phyloP scores from a whole-genome alignment of 2,888 invertebrate species.

The Macrosiphum euphorbiae region DNA sequence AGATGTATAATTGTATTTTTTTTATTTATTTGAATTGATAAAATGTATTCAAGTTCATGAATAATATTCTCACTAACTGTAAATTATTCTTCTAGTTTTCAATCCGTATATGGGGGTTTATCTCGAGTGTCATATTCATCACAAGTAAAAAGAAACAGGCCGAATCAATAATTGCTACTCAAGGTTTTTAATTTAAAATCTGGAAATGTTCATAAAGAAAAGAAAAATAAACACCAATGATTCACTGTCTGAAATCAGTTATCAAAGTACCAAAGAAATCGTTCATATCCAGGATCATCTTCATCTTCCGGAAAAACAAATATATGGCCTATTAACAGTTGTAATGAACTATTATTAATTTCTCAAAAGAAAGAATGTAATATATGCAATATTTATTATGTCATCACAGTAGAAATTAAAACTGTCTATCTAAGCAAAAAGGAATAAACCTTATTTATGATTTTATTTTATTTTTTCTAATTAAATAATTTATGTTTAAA shows the following conservation, averaged over 20 bases:
- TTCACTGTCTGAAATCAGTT: neutral
- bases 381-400: neutral
- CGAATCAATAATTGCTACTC: neutral
- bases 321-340: neutral
- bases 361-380: neutral
- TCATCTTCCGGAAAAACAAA: constrained; percentile 18
- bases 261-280: neutral
- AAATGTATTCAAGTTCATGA: constrained; percentile 4
- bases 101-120: neutral
- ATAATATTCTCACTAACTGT: neutral
- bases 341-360: neutral
- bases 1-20: neutral
- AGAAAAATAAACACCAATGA: neutral
- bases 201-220: neutral
- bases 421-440: too few relatives aligned
- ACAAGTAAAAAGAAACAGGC: neutral
- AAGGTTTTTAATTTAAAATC: too few relatives aligned
- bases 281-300: constrained; percentile 17
- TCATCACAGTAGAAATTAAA: too few relatives aligned
- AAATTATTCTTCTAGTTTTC: neutral
- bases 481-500: too few relatives aligned
- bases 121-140: neutral
- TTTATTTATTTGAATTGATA: constrained; percentile 4
- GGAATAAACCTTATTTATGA: too few relatives aligned
- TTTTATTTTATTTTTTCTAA: too few relatives aligned